Evolutionary conservation across 2,888 invertebrate genomes (phyloP), one percentile per base, ranked within the genome.

Genomic region (Perizoma affinitatum): DNA sequence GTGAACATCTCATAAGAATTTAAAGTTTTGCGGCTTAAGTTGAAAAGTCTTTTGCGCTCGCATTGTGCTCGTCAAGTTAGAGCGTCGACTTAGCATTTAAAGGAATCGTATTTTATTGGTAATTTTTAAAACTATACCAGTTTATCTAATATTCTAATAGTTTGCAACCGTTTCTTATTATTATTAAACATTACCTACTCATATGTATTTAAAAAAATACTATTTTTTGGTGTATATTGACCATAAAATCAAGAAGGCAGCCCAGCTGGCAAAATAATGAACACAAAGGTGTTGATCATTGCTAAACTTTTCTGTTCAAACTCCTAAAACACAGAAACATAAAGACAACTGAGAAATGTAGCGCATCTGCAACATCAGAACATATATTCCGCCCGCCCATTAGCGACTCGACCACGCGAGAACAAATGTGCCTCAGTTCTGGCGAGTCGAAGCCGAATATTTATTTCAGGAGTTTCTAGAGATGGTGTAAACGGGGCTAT

Each of bases 1-100:
- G 64, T 70, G 67, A 74, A 73, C 75, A 68, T 67, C 78, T 80
- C 74, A 77, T 81, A 79, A 78, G 75, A 73, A 75, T 77, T 75
- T 74, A 56, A 75, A 79, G 70, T 76, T 78, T 64, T 67, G 71
- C 22, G 22, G 22, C 79, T 78, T 73, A 72, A 67, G 76, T 78
- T 75, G 67, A 79, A 79, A 74, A 72, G 62, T 70, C 70, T 66
- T 66, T 61, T 54, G 63, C 63, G 67, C 69, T 64, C 54, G 49
- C 53, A 62, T 58, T 67, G 56, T 65, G 61, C 61, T 66, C 57
- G 58, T 69, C 53, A 62, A 63, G 60, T 63, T 70, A 59, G 54
- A 66, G 61, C 65, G 57, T 49, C 51, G 45, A 36, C 57, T 59
- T 61, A 61, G 52, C 52, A 55, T 61, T 22, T 22, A 63, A 59